Base-by-base conservation (phyloP, 1,140 invertebrate species). In the Bombus impatiens region DNA sequence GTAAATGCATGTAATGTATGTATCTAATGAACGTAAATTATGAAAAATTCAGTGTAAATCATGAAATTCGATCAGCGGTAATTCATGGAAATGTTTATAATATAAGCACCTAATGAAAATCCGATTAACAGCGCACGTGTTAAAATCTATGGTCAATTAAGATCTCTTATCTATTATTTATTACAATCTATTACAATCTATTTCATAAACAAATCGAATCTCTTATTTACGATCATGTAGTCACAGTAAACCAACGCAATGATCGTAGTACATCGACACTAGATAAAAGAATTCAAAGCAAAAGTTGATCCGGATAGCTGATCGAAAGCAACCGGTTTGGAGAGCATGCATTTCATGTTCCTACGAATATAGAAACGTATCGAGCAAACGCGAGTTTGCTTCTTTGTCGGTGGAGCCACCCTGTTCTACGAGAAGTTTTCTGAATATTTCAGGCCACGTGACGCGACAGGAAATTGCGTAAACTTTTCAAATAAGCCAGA, bases 401-500 rank as follows among this genome's bases (percentile, higher is more conserved):
- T 35, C 15, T 37, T 9, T 78, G 28, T 32, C 47, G 47, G 22
- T 22, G 25, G 28, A 22, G 5, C 47, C 18, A 53, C 47, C 18
- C 6, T 53, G 18, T 53, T 53, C 47, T 53, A 82, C 59, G 87
- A 18, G 53, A 88, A 92, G 74, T 86, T 91, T 86, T 40, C 68
- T 62, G 88, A 87, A 93, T 92, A 90, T 90, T 92, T 93, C 91
- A 84, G 68, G 42, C 78, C 78, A 59, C 71, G 86, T 76, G 88
- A 42, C 86, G 67, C 82, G 76, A 85, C 74, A 47, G 84, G 87
- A 87, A 88, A 93, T 93, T 92, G 91, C 89, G 92, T 90, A 89
- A 93, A 93, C 92, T 93, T 93, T 93, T 91, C 92, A 92, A 92
- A 93, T 93, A 93, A 93, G 90, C 87, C 87, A 72, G 87, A 92